Evolutionary conservation across 2,888 invertebrate genomes (phyloP).

Genomic region (Taenaris catops): DNA sequence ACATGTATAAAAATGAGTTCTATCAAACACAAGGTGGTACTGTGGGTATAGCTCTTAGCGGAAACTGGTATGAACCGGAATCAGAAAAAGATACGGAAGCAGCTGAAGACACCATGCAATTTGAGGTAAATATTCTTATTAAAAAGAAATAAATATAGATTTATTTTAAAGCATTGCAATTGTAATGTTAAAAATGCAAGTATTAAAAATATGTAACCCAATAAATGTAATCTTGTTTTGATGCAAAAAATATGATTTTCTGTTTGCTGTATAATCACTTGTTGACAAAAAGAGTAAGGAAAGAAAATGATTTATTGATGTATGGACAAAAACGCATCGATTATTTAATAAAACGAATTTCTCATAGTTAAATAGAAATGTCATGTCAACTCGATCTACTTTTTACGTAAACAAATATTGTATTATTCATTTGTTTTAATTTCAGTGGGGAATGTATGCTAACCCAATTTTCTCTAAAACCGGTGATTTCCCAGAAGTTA

Average conservation of each 20-base stretch:
- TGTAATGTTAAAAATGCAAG: too few relatives aligned
- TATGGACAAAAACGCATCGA: too few relatives aligned
- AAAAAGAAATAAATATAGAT: too few relatives aligned
- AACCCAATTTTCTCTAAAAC: slow-evolving; percentile 79
- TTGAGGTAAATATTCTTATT: slow-evolving; percentile 40
- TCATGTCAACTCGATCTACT: too few relatives aligned
- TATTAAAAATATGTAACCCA: too few relatives aligned
- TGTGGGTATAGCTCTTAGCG: slow-evolving; percentile 28
- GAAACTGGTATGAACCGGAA: slow-evolving; percentile 44
- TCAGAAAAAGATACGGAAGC: slow-evolving; percentile 46
- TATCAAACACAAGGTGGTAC: slow-evolving; percentile 33
- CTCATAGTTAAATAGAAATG: too few relatives aligned
- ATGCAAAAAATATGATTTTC: background rate
- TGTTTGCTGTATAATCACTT: slow-evolving; percentile 39
- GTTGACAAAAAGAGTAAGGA: too few relatives aligned
- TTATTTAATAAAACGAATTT: too few relatives aligned
- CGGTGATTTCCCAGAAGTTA: slow-evolving; percentile 81
- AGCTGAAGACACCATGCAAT: slow-evolving; percentile 65
- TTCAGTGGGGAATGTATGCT: slow-evolving; percentile 75
- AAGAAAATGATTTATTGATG: too few relatives aligned
- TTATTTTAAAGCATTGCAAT: too few relatives aligned
- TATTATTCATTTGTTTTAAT: slow-evolving; percentile 29
- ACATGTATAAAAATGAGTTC: slow-evolving; percentile 40
- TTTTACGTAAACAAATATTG: too few relatives aligned
- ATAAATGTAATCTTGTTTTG: too few relatives aligned